Percentiles rank a stretch among this genome's conserved stretches.
Conservation (phyloP, 2,797 vertebrate genomes). For the Esox masquinongy region DNA sequence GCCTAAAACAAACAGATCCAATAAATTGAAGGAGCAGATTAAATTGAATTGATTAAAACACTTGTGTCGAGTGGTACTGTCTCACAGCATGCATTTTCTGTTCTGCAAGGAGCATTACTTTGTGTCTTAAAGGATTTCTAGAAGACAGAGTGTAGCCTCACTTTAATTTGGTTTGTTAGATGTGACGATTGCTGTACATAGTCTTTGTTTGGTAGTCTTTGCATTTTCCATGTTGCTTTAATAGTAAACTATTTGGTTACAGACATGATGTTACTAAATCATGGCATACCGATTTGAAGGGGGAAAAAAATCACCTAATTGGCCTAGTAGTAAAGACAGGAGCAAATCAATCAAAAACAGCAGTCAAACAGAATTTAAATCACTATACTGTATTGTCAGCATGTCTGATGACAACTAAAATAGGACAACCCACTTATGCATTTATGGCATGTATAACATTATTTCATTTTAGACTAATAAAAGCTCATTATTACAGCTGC, state of each 20-base stretch:
- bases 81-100: constrained; percentile 26
- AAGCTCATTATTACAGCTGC: too few species aligned
- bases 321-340: background rate
- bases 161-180: constrained; percentile 2
- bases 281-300: constrained; percentile 35
- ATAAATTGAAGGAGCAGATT: constrained; percentile 45
- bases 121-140: constrained; percentile 16
- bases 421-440: too few species aligned
- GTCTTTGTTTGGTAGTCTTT: constrained; percentile 29
- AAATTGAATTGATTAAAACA: constrained; percentile 38
- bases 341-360: constrained; percentile 1
- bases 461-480: too few species aligned
- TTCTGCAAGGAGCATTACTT: constrained; percentile 12
- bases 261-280: constrained; percentile 54
- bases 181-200: background rate
- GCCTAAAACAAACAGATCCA: constrained; percentile 57
- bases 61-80: constrained; percentile 14
- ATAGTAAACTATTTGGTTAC: constrained; percentile 54
- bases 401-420: too few species aligned
- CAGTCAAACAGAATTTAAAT: background rate
- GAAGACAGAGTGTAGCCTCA: constrained; percentile 16
- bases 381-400: too few species aligned
- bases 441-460: too few species aligned
- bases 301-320: constrained; percentile 33
- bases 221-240: constrained; percentile 48